Conservation (phyloP, 2,888 invertebrate genomes). For the Eurytoma californica region DNA sequence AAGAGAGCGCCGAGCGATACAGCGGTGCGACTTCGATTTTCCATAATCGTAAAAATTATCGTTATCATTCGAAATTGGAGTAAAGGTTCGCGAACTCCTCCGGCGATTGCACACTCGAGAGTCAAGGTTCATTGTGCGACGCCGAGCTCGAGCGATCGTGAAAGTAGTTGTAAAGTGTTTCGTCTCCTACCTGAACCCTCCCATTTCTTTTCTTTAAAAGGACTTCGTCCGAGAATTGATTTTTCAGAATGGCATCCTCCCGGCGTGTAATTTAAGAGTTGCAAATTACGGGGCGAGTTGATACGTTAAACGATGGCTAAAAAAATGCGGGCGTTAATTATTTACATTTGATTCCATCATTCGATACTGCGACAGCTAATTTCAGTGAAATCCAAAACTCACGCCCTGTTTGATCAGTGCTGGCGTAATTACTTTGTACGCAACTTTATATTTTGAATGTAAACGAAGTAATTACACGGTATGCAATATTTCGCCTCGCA, state of each 20-base stretch:
- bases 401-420: conserved; percentile 3
- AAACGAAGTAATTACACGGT: background rate
- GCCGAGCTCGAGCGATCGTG: background rate
- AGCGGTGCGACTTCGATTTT: conserved; percentile 36
- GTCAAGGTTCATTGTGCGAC: conserved; percentile 54
- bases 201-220: too few relatives aligned
- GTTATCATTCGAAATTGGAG: conserved; percentile 45
- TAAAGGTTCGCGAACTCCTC: conserved; percentile 39
- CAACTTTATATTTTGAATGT: conserved; percentile 1
- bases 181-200: too few relatives aligned
- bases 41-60: conserved; percentile 45
- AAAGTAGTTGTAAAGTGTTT: conserved; percentile 6
- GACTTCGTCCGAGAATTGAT: too few relatives aligned
- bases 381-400: conserved; percentile 10
- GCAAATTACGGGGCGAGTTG: too few relatives aligned
- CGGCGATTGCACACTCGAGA: conserved; percentile 27
- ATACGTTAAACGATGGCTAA: too few relatives aligned
- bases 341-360: background rate
- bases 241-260: too few relatives aligned
- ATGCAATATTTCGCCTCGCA: background rate
- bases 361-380: background rate
- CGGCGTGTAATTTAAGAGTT: too few relatives aligned
- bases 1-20: background rate
- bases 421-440: conserved; percentile 6
- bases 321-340: background rate